Base-by-base conservation (phyloP, 2,888 invertebrate genomes). In the Acrobasis consociella region DNA sequence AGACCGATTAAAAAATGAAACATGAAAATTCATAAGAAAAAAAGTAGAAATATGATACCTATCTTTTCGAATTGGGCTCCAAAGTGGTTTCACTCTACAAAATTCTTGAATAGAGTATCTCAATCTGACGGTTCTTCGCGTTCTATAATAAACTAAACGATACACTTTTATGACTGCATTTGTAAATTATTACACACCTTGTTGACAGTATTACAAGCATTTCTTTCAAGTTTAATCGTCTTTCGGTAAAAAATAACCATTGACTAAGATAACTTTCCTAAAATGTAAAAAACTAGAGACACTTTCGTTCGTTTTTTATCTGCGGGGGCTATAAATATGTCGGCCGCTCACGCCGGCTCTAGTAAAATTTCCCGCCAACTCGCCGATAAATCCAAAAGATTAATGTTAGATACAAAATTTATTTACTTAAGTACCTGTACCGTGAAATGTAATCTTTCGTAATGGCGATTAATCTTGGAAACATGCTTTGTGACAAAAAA, bases 311-410 rank as follows among this genome's bases (percentile, higher is more conserved):
- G 56, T 83, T 85, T 88, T 87, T 86, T 86, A 86, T 86, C 83
- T 81, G 74, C 72, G 72, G 69, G 67, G 72, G 83, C 81, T 80
- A 89, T 90, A 89, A 89, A 91, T 88, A 88, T 80, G 82, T 86
- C 84, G 67, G 66, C 79, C 86, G 85, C 87, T 86, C 86, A 82
- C 83, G 73, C 76, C 69, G 73, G 64, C 74, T 73, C 74, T 72
- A 76, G 77, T 81, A 74, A 77, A 82, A 83, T 80, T 84, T 81
- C 78, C 62, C 62, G 55, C 55, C 74, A 78, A 80, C 77, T 73
- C 82, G 73, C 77, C 81, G 82, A 91, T 90, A 91, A 91, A 90
- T 91, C 78, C 76, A 75, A 72, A 80, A 88, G 90, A 90, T 90
- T 87, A 87, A 91, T 87, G 89, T 83, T 82, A 81, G 82, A 87